A percentile compares a stretch with the other conserved stretches of the same genome.
Conservation (phyloP, 2,113 vertebrate species). For the Ictalurus furcatus region DNA sequence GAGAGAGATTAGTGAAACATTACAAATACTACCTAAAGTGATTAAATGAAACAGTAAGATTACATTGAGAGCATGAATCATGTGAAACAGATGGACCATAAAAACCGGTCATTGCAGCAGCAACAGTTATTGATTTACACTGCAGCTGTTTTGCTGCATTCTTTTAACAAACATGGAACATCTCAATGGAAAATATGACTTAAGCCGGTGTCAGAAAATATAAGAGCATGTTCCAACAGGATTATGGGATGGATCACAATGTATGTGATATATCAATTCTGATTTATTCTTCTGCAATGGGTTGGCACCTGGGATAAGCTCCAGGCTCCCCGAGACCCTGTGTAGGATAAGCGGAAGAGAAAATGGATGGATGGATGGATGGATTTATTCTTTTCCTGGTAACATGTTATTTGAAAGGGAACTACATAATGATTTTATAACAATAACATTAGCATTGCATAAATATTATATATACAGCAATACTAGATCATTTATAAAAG, state of each 20-base stretch:
- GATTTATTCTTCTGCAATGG: too few species aligned
- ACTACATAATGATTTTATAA: neutral
- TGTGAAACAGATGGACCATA: neutral
- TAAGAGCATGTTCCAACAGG: neutral
- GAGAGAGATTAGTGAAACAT: neutral
- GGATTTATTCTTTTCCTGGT: neutral
- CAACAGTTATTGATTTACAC: neutral
- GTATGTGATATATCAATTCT: too few species aligned
- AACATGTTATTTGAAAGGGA: neutral
- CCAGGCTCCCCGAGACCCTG: too few species aligned
- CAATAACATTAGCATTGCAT: neutral
- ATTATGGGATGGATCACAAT: neutral
- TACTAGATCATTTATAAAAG: neutral
- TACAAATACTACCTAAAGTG: neutral
- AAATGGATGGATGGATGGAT: too few species aligned
- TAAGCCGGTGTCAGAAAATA: neutral
- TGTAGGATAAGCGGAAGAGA: too few species aligned
- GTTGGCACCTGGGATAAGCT: too few species aligned
- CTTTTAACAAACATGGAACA: neutral
- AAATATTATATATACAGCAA: neutral
- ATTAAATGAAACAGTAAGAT: neutral
- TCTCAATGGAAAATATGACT: neutral
- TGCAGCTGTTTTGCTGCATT: neutral
- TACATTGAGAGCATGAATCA: neutral
- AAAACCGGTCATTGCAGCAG: neutral